Conservation (phyloP, 2,797 vertebrate species). For the Pelochelys cantorii region DNA sequence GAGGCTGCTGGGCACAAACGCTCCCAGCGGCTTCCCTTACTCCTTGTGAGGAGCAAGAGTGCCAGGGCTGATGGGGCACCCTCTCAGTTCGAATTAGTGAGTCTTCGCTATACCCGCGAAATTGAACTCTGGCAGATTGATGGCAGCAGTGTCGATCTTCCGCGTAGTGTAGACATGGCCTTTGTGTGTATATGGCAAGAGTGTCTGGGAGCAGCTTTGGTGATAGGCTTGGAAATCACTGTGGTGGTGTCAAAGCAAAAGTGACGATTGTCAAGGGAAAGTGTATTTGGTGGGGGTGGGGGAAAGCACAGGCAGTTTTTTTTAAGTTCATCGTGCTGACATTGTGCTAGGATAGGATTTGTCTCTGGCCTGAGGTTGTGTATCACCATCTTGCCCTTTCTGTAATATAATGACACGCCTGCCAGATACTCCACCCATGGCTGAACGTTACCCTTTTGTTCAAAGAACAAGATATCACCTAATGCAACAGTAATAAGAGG, state of each 20-base stretch:
- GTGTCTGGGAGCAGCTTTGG: rapidly evolving
- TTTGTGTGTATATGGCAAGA: background rate
- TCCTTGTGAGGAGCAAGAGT: too few species aligned
- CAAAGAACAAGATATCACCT: background rate
- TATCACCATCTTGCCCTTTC: background rate
- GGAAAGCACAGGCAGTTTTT: background rate
- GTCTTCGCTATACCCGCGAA: too few species aligned
- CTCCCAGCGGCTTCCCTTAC: too few species aligned
- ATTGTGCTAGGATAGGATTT: background rate
- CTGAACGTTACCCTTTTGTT: rapidly evolving
- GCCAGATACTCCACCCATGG: background rate
- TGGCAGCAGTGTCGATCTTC: too few species aligned
- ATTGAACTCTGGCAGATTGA: too few species aligned
- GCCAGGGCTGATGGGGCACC: too few species aligned
- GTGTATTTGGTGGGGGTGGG: background rate
- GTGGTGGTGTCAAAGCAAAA: background rate
- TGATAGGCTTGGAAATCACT: background rate
- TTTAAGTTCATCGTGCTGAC: background rate
- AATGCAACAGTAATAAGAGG: background rate
- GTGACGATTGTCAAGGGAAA: background rate
- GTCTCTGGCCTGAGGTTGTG: background rate
- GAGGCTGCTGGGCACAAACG: too few species aligned
- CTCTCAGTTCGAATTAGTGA: too few species aligned
- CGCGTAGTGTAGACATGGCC: too few species aligned
- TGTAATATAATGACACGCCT: background rate